Evolutionary conservation across 2,113 vertebrate species (phyloP).

Genomic region (Chaetodon trifascialis): DNA sequence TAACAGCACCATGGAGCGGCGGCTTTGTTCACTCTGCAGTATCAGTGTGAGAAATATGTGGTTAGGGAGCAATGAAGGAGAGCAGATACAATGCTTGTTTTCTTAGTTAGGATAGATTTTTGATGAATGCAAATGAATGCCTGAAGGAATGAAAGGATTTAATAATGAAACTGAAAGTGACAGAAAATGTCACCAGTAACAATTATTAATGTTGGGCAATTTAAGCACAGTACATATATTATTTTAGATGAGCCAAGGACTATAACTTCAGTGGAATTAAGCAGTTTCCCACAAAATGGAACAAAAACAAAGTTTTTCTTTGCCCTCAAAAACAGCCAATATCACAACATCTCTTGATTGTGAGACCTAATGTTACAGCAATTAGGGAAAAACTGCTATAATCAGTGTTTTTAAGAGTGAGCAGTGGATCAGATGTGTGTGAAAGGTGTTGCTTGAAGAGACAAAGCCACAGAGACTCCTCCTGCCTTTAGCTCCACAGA

Average conservation of each 20-base stretch:
- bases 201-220: constrained; percentile 3
- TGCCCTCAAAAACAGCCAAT: background rate
- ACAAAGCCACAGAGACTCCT: background rate
- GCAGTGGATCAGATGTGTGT: background rate
- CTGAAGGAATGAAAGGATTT: constrained; percentile 18
- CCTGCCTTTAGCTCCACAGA: background rate
- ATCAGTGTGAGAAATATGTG: constrained; percentile 40
- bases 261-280: background rate
- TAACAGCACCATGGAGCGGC: constrained; percentile 35
- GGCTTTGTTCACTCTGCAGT: constrained; percentile 51
- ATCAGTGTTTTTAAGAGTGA: background rate
- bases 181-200: background rate
- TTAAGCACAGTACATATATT: background rate
- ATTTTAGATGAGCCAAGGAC: background rate
- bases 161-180: constrained; percentile 18
- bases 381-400: background rate
- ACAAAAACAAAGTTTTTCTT: background rate
- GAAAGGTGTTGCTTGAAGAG: background rate
- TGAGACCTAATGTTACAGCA: background rate
- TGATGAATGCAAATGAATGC: constrained; percentile 18
- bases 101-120: constrained; percentile 3
- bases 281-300: background rate
- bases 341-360: background rate
- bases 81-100: constrained; percentile 27
- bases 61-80: constrained; percentile 24